phyloP scores from a whole-genome alignment of 2,113 vertebrate genomes.

The Rousettus leschenaultii region DNA sequence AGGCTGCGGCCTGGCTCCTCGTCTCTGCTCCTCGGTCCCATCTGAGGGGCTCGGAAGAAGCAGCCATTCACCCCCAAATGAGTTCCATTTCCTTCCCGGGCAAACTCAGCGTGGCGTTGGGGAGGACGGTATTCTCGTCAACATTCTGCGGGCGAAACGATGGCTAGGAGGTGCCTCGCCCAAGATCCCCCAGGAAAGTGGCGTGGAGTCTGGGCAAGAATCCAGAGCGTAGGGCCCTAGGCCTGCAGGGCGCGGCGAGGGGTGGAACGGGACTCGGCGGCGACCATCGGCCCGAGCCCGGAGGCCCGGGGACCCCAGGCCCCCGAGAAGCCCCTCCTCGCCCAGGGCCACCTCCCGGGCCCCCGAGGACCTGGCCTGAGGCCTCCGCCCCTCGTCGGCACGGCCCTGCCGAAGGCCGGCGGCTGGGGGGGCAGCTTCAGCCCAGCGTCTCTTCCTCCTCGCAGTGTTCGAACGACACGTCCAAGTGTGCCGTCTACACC shows the following conservation, averaged over 20 bases:
- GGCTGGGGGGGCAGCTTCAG: background rate
- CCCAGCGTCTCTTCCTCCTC: background rate
- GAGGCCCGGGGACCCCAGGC: background rate
- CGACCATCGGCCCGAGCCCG: background rate
- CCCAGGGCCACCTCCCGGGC: background rate
- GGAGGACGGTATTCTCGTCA: background rate
- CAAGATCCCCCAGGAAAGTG: background rate
- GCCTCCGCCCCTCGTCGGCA: background rate
- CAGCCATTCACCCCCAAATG: background rate
- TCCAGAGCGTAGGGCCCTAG: background rate
- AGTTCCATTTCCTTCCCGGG: background rate
- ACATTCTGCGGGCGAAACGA: background rate
- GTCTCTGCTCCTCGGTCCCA: background rate
- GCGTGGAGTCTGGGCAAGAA: background rate
- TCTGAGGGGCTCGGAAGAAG: background rate
- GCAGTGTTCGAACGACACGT: conserved; percentile 82
- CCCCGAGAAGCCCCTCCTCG: background rate
- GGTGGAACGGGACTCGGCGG: background rate
- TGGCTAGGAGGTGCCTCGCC: background rate
- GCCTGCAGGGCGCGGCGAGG: background rate
- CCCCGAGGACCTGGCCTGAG: background rate
- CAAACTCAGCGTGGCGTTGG: background rate
- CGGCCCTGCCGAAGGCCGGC: fast-evolving
- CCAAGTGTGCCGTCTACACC: conserved; percentile 82
- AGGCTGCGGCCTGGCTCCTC: background rate